A percentile compares a stretch with the other conserved stretches of the same genome.
Evolutionary conservation across 2,888 invertebrate genomes (phyloP).

Genomic region (Eubasilissa splendida): DNA sequence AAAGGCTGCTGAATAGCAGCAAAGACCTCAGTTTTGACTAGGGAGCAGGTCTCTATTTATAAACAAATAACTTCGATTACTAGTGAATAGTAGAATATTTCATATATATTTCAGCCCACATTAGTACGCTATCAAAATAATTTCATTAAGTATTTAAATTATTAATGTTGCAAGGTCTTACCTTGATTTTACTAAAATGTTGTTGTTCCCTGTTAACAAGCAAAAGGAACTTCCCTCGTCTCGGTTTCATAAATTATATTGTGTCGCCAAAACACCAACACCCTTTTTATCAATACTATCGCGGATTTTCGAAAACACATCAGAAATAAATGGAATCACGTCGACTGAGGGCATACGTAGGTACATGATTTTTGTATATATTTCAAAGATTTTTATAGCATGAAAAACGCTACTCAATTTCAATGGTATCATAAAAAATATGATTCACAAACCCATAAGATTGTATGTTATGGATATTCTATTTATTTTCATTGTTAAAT

Average conservation of each 20-base stretch:
- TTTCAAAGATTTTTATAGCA: slow-evolving; percentile 20
- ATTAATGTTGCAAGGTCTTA: no score
- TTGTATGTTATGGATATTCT: slow-evolving; percentile 18
- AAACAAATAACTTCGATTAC: no score
- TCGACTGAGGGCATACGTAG: background rate
- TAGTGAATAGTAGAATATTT: no score
- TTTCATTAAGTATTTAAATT: no score
- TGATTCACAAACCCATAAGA: slow-evolving; percentile 17
- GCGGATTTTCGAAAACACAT: slow-evolving; percentile 13
- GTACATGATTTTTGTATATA: background rate
- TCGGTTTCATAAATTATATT: background rate
- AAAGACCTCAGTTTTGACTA: no score
- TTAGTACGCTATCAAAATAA: no score
- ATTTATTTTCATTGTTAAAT: slow-evolving; percentile 19
- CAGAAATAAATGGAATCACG: slow-evolving; percentile 30
- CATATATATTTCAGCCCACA: no score
- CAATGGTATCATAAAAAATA: slow-evolving; percentile 31
- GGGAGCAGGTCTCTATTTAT: no score
- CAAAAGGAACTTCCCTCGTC: background rate
- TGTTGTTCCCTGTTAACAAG: no score
- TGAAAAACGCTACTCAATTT: slow-evolving; percentile 23
- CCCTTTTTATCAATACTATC: slow-evolving; percentile 27
- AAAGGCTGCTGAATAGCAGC: no score
- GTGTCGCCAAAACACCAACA: slow-evolving; percentile 21
- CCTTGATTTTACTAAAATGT: no score